Evolutionary conservation across 2,888 invertebrate species (phyloP), one percentile per base, ranked within the genome.

Genomic region (Barypeithes pellucidus): DNA sequence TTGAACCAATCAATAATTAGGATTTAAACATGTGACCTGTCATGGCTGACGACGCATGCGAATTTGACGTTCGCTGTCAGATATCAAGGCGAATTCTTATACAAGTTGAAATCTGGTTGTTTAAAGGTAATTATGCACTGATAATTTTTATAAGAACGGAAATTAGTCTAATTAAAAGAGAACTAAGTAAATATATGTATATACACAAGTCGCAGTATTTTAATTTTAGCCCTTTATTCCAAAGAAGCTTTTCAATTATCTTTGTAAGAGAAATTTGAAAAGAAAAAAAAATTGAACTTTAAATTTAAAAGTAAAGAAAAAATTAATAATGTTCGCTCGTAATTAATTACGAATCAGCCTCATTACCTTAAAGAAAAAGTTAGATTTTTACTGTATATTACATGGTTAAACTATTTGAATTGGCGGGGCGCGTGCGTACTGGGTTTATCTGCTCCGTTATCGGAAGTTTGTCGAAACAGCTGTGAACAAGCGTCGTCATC

Each of bases 381-480:
- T 29, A 29, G 1, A 9, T 5, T 29, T 2, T 29, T 29, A 29
- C n/a, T n/a, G n/a, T n/a, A n/a, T n/a, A n/a, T n/a, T n/a, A n/a
- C n/a, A n/a, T n/a, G n/a, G n/a, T n/a, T n/a, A n/a, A n/a, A n/a
- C n/a, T n/a, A 79, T 82, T 78, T 66, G 78, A 82, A 82, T 80
- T 82, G 78, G 80, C 83, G 85, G 81, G 77, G 75, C 80, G 78
- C 83, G 80, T 81, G 83, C 84, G 83, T 80, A 76, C 11, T 65
- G 29, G 52, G 36, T 47, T 67, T 57, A 77, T 81, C 82, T 81
- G 83, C 83, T 82, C 82, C 83, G 79, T 79, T 82, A 82, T 81
- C 83, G 81, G 84, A 79, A 82, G 82, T 80, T 79, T 81, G 76
- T 79, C 76, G 81, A 79, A 82, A 81, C 81, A 81, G 81, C 79